A percentile compares a stretch with the other conserved stretches of the same genome.
Evolutionary conservation across 2,113 vertebrate species (phyloP).

Genomic region (Siniperca knerii): DNA sequence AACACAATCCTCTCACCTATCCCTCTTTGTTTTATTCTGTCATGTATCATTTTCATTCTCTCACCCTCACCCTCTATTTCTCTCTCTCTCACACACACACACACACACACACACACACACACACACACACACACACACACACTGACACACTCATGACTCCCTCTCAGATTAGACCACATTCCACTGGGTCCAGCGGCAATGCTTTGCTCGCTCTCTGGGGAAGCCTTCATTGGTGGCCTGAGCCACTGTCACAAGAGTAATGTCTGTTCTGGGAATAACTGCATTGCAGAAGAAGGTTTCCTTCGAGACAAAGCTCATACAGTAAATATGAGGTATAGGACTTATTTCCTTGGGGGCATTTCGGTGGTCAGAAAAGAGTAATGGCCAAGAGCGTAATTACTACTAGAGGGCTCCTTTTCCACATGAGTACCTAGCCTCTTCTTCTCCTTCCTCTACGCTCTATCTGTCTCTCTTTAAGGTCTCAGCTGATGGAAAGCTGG

Average conservation of each 20-base stretch:
- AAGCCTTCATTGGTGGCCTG: conserved; percentile 52
- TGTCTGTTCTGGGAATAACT: conserved; percentile 44
- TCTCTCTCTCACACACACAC: not conserved
- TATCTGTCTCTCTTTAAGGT: conserved; percentile 43
- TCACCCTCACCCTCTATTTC: not conserved
- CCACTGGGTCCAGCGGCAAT: conserved; percentile 19
- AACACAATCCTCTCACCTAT: conserved; percentile 46
- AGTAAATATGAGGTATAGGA: conserved; percentile 62
- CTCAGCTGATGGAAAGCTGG: conserved; percentile 32
- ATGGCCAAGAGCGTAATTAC: conserved; percentile 67
- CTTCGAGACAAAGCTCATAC: conserved; percentile 52
- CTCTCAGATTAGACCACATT: conserved; percentile 50
- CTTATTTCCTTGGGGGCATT: conserved; percentile 57
- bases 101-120: conserved; percentile 10
- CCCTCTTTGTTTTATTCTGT: conserved; percentile 34
- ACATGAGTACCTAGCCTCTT: conserved; percentile 52
- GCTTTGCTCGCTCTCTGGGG: conserved; percentile 42
- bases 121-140: conserved; percentile 12
- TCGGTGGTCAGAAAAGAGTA: conserved; percentile 64
- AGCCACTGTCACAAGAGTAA: conserved; percentile 55
- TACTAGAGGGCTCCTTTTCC: conserved; percentile 66
- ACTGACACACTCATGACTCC: conserved; percentile 16
- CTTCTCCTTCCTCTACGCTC: conserved; percentile 5
- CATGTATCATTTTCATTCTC: conserved; percentile 35
- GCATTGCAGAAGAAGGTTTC: conserved; percentile 39